Base-by-base conservation (phyloP, 2,888 invertebrate genomes). In the Autographa pulchrina region DNA sequence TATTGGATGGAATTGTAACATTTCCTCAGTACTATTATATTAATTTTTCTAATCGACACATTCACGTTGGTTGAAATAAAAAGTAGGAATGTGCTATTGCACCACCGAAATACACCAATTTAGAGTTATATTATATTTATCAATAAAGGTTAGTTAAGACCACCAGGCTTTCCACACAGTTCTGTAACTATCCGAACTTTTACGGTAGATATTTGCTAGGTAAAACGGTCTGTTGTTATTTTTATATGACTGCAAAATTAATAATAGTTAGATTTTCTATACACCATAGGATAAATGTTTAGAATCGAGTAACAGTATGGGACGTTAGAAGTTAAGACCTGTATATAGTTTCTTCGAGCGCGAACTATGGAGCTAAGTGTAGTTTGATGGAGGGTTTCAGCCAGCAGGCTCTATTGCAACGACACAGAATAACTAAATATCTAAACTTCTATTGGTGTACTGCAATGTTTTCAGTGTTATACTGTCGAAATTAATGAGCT, bases 71-170 rank as follows among this genome's bases (percentile, higher is more conserved):
- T 88, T 89, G 89, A 89, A 9, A 88, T 89, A 89, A 88, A 88
- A 89, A 91, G 91, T 95, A 95, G 93, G 90, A 91, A 92, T 88
- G 96, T 95, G 96, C 95, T 96, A 94, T 95, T 95, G 96, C 96
- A 95, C 96, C 93, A 94, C 93, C 91, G 92, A 93, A 92, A 92
- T 87, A 91, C 93, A 95, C 94, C 94, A 94, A 95, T 90, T 85
- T 93, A 95, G 93, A 86, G 86, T 87, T 89, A 85, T 78, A 76
- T 56, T 7, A 73, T 62, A 90, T 86, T 88, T 87, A 92, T 88
- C 85, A 85, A 88, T 91, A 89, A 84, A 85, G 85, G 78, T 88
- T 91, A 92, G 86, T 89, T 92, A 95, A 92, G 92, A 90, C 91
- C 92, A 92, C 94, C 88, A 16, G 87, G 94, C 94, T 95, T 94